These are phyloP conservation scores for Cecropterus lyciades DNA, from an alignment of 1,140 invertebrate species.

Conservation along the genomic window DNA sequence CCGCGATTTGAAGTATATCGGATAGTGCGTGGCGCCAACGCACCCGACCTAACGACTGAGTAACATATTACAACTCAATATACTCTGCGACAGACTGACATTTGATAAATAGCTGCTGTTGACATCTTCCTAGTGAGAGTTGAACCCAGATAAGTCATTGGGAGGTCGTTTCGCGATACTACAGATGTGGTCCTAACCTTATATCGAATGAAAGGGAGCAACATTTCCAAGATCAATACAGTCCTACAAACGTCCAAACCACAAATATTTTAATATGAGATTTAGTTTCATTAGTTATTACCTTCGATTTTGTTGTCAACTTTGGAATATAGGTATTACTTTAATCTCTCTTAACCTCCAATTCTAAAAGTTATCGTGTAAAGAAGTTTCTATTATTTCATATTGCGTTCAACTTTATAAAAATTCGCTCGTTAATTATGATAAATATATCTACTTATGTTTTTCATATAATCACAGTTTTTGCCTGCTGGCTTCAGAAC, in stretches of 20 bases:
- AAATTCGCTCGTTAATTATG: not conserved
- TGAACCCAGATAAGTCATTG: constrained; percentile 51
- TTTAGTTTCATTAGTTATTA: too few species aligned
- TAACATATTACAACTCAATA: constrained; percentile 49
- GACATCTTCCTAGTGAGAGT: constrained; percentile 57
- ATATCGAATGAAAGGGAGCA: not conserved
- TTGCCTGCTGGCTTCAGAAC: constrained; percentile 1
- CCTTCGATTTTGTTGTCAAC: too few species aligned
- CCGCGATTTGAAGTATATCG: constrained; percentile 46
- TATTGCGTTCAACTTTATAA: not conserved
- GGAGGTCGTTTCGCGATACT: constrained; percentile 33
- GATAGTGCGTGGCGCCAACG: constrained; percentile 50
- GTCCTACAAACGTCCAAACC: not conserved
- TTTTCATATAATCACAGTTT: constrained; percentile 7
- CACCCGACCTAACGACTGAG: constrained; percentile 39
- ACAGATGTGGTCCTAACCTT: not conserved
- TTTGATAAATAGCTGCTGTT: constrained; percentile 62
- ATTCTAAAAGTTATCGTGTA: not conserved
- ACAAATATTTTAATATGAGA: too few species aligned
- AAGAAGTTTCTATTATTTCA: not conserved
- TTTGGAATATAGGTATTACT: not conserved
- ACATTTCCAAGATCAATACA: not conserved
- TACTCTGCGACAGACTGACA: constrained; percentile 53
- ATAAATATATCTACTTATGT: constrained; percentile 1
- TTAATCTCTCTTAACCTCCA: not conserved